Conservation (phyloP, 2,888 invertebrate species). For the Conus canariensis region DNA sequence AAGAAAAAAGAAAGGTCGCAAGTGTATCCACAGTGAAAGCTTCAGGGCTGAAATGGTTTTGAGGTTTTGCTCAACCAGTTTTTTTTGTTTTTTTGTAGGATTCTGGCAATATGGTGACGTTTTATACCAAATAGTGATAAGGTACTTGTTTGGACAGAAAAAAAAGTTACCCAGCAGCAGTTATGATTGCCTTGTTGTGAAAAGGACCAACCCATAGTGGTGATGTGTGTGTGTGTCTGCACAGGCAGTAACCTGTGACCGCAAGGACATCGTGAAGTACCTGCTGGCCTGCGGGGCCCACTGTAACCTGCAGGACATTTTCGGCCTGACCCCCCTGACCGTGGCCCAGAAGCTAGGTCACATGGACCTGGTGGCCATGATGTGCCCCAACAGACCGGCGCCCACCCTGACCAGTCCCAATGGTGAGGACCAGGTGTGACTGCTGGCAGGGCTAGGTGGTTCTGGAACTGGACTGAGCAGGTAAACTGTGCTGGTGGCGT, state of each 20-base stretch:
- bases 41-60: no score
- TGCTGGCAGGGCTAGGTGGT: neutral
- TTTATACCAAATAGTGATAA: no score
- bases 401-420: neutral
- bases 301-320: constrained; percentile 45
- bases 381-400: neutral
- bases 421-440: neutral
- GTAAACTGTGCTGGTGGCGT: no score
- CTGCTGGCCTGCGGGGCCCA: constrained; percentile 43
- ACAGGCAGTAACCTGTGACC: constrained; percentile 47
- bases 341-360: constrained; percentile 43
- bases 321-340: constrained; percentile 44
- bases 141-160: no score
- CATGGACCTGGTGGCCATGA: constrained; percentile 25
- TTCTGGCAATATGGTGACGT: no score
- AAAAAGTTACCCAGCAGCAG: no score
- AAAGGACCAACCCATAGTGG: no score
- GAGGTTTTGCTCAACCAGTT: no score
- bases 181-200: no score
- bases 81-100: no score
- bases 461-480: neutral
- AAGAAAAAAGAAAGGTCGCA: no score
- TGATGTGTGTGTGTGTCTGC: neutral
- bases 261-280: constrained; percentile 39
- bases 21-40: no score